phyloP scores from a whole-genome alignment of 2,797 vertebrate species.

The Monodelphis domestica region DNA sequence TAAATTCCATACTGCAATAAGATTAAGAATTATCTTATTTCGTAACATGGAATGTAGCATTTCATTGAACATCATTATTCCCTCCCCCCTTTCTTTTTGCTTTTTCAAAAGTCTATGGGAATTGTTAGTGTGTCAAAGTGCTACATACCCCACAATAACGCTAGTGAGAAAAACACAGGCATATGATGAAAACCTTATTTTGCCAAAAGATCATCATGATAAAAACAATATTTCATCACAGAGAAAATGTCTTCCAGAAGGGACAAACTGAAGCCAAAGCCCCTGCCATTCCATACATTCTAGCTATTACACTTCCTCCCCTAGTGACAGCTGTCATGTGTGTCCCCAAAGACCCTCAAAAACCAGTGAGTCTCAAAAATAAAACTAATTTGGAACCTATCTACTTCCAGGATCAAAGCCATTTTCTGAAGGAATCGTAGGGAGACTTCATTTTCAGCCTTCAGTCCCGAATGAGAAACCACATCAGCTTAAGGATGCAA shows the following conservation, averaged over 20 bases:
- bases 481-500: not conserved
- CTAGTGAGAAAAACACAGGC: slow-evolving; percentile 9
- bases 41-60: not conserved
- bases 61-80: not conserved
- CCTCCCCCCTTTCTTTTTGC: not conserved
- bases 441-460: not conserved
- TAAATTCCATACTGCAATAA: not conserved
- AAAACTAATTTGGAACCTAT: not conserved
- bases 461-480: not conserved
- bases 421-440: not conserved
- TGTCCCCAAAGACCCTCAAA: not conserved
- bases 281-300: not conserved
- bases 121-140: not conserved
- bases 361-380: not conserved
- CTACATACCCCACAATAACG: not conserved
- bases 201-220: slow-evolving; percentile 24
- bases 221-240: slow-evolving; percentile 43
- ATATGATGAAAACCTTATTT: slow-evolving; percentile 40
- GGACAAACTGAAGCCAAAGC: not conserved
- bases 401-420: not conserved
- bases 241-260: slow-evolving; percentile 19
- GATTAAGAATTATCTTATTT: not conserved
- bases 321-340: not conserved
- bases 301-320: not conserved
- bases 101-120: slow-evolving; percentile 32